Base-by-base conservation (phyloP, 92 coral and sea anemone species). In the Zoanthus gigantus region DNA sequence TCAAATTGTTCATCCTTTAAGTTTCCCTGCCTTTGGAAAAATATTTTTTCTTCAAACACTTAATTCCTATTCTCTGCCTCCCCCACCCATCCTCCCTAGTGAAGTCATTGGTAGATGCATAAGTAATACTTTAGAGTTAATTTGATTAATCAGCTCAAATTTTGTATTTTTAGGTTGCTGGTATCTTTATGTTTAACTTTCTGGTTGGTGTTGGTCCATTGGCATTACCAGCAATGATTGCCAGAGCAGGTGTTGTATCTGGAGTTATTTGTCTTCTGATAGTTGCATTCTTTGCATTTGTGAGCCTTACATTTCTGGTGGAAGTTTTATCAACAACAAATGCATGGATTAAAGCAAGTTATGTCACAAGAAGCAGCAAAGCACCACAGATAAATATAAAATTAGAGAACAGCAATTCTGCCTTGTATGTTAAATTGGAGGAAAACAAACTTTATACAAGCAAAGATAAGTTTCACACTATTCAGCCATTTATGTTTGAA, bases 251-350 rank as follows among this genome's bases (percentile, higher is more conserved):
- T 12, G 66, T 94, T 17, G 69, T 94, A 48, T 93, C 96, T 1
- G 96, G 96, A 9, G 61, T 90, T 14, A 78, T 87, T 3, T 79
- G 94, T 48, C 94, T 94, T 7, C 72, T 81, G 23, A 53, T 86
- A 67, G 96, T 94, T 44, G 85, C 93, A 18, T 87, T 94, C 23
- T 88, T 94, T 91, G 96, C 96, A 57, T 94, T 94, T 56, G 77
- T 94, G 12, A 91, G 90, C 29, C 77, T 87, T 15, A 93, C 96
- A 0, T 93, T 93, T 83, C 48, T 93, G 67, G 82, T 93, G 37
- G 96, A 93, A 79, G 96, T 93, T 34, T 86, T 93, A 16, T 87
- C 96, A 72, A 91, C 96, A 5, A 91, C 96, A 56, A 93, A 93
- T 89, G 94, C 96, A 2, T 93, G 96, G 96, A 84, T 84, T 32